phyloP scores from a whole-genome alignment of 2,113 vertebrate genomes.

The Patagioenas fasciata region DNA sequence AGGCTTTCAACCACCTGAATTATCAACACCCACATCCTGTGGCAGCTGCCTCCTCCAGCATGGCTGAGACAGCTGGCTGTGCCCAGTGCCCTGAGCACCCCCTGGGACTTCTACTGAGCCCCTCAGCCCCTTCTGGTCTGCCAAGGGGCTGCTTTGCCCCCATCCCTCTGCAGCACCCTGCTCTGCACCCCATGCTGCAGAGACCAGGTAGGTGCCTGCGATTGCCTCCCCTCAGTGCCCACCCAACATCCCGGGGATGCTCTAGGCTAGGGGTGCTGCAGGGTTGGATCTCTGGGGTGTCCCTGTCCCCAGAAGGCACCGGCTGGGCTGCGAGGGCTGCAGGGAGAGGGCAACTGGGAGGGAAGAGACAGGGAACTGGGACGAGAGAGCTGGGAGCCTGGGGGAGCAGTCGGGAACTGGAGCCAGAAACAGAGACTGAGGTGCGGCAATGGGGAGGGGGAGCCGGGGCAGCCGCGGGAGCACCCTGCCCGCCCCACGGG shows the following conservation, averaged over 20 bases:
- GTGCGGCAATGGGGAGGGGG: background rate
- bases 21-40: constrained; percentile 17
- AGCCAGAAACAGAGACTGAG: background rate
- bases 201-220: background rate
- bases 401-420: background rate
- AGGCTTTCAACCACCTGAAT: background rate
- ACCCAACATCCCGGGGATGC: background rate
- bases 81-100: background rate
- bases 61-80: fast-evolving
- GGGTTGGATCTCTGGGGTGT: too few relatives aligned
- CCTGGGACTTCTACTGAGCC: background rate
- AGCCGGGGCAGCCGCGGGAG: background rate
- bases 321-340: background rate
- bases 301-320: background rate
- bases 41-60: background rate
- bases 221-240: background rate
- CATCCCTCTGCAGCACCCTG: background rate
- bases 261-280: fast-evolving
- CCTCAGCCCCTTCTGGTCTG: background rate
- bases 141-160: background rate
- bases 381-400: too few relatives aligned
- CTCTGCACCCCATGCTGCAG: too few relatives aligned
- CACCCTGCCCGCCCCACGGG: background rate
- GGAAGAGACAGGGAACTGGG: background rate
- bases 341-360: background rate